Conservation (phyloP, 2,888 invertebrate genomes). For the Acrobasis repandana region DNA sequence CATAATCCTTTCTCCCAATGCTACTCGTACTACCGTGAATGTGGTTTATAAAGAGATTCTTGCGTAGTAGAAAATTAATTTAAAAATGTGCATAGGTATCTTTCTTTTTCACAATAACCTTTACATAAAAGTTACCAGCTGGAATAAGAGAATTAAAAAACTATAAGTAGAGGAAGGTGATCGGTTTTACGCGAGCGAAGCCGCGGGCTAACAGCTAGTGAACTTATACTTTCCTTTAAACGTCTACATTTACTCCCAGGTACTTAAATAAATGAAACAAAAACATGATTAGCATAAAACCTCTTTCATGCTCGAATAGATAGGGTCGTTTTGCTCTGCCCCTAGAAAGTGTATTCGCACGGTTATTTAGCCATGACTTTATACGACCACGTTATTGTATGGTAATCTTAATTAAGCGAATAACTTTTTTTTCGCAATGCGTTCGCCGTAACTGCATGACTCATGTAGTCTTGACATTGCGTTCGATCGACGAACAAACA, state of each 20-base stretch:
- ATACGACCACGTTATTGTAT: constrained; percentile 40
- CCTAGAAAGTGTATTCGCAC: constrained; percentile 42
- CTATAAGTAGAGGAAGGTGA: too few species aligned
- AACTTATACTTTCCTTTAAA: too few species aligned
- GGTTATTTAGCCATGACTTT: constrained; percentile 29
- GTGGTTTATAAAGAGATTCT: too few species aligned
- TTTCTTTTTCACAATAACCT: too few species aligned
- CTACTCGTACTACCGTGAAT: too few species aligned
- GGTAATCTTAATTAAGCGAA: constrained; percentile 44
- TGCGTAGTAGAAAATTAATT: too few species aligned
- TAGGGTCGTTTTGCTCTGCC: constrained; percentile 33
- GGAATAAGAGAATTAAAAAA: too few species aligned
- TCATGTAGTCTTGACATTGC: constrained; percentile 32
- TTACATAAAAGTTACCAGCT: too few species aligned
- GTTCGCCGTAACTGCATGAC: constrained; percentile 26
- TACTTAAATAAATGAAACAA: constrained; percentile 28
- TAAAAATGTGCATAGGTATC: too few species aligned
- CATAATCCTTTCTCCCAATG: too few species aligned
- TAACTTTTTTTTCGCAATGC: constrained; percentile 25
- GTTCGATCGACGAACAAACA: constrained; percentile 32
- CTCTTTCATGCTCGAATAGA: constrained; percentile 32
- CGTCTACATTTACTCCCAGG: not conserved
- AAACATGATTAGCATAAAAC: constrained; percentile 37
- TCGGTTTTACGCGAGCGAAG: too few species aligned
- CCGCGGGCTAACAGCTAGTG: too few species aligned